Evolutionary conservation across 2,113 vertebrate species (phyloP), one percentile per base, ranked within the genome.

Genomic region (Xyliphius kryptos): DNA sequence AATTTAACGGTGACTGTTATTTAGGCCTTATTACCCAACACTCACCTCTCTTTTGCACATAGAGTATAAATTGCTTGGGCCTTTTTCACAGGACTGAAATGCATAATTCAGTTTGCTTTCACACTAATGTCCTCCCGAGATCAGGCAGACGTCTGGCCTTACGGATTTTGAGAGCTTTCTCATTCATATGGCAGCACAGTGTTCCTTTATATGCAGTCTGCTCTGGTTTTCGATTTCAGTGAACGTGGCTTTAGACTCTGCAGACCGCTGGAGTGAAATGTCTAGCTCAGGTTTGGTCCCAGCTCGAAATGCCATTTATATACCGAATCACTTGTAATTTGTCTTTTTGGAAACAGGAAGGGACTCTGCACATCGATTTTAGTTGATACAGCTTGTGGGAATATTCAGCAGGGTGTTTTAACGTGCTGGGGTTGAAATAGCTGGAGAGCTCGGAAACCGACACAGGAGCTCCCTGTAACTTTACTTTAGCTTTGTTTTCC

Each of bases 391-490:
- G 63, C 58, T 54, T 63, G 62, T 47, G 55, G 26, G 48, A 74
- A 69, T 72, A 77, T 58, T 59, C 14, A 67, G 41, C 49, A 19
- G 48, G 48, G 63, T 65, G 51, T 67, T 69, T 32, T 21, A 15
- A 58, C 32, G 67, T 48, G 20, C 6, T 9, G 8, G 19, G 3
- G 15, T 40, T 56, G 61, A 54, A 52, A 19, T 46, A 41, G 52
- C 10, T 47, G 32, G 21, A 54, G 17, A 61, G 37, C 22, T 59
- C 49, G 56, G 70, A 72, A 64, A 71, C 20, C 0, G 60, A 73
- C 57, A 71, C 50, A 22, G 38, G n/a, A 52, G 40, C 60, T 40
- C 52, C 68, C 58, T 32, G 49, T 14, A 4, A n/a, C 36, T 50
- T 57, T 61, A 14, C 38, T 62, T 74, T 16, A 47, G 9, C 43